These are phyloP conservation scores for Neria commutata DNA, from an alignment of 2,888 invertebrate genomes.

Conservation along the genomic window DNA sequence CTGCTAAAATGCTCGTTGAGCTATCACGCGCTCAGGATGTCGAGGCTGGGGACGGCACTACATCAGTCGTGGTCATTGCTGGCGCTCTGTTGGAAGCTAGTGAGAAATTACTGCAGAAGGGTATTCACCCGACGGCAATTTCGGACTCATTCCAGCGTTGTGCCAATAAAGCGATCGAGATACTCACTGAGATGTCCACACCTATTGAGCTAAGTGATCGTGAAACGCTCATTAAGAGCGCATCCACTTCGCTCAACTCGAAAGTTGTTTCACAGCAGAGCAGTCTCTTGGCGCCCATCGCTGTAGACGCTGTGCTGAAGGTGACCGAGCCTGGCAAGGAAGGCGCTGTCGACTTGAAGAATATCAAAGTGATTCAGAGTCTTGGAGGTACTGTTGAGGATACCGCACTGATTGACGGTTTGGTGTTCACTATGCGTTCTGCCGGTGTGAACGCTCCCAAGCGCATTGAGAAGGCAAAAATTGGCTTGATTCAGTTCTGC, in stretches of 20 bases:
- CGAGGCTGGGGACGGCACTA: conserved; percentile 99
- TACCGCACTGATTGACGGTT: conserved; percentile 92
- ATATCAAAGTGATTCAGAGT: conserved; percentile 96
- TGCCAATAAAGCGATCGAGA: conserved; percentile 63
- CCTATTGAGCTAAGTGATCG: conserved; percentile 86
- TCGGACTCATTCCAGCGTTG: conserved; percentile 93
- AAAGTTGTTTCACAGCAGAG: conserved; percentile 99
- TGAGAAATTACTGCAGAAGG: conserved; percentile 87
- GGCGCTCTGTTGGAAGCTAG: conserved; percentile 95
- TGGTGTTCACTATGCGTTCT: conserved; percentile 89
- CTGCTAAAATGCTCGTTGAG: conserved; percentile 99
- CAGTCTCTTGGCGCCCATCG: conserved; percentile 91
- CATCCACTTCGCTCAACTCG: conserved; percentile 97
- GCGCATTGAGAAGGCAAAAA: conserved; percentile 95
- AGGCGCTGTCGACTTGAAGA: conserved; percentile 85
- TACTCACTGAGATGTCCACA: conserved; percentile 83
- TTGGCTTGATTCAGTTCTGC: conserved; percentile 98
- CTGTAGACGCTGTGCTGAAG: conserved; percentile 94
- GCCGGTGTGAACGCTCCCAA: conserved; percentile 91
- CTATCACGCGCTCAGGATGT: conserved; percentile 98
- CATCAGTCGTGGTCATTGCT: conserved; percentile 96
- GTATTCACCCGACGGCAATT: conserved; percentile 96
- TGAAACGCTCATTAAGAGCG: conserved; percentile 87
- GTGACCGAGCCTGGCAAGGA: conserved; percentile 68
- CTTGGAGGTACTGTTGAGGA: conserved; percentile 98